Conservation (phyloP, 2,888 invertebrate species). For the Chalcosyrphus nemorum region DNA sequence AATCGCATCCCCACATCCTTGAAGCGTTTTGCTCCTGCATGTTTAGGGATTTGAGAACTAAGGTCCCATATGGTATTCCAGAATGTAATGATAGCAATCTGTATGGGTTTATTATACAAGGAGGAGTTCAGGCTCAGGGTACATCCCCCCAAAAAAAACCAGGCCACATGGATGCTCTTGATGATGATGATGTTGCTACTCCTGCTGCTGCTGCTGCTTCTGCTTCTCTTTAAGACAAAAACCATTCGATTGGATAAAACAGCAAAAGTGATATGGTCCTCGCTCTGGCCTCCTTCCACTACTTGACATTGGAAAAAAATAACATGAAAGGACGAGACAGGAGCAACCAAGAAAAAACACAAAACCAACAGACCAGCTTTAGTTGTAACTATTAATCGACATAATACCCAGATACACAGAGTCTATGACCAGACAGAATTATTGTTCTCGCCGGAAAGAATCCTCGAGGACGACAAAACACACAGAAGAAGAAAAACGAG, state of each 20-base stretch:
- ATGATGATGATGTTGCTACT: slow-evolving; percentile 42
- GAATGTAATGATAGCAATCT: slow-evolving; percentile 72
- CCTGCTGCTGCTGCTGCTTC: background rate
- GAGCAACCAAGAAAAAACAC: background rate
- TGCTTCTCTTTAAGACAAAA: slow-evolving; percentile 29
- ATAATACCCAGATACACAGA: slow-evolving; percentile 42
- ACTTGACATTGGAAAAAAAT: background rate
- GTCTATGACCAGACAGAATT: slow-evolving; percentile 61
- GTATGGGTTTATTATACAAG: slow-evolving; percentile 67
- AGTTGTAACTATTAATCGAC: slow-evolving; percentile 65
- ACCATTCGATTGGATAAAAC: slow-evolving; percentile 58
- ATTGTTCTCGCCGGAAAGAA: slow-evolving; percentile 42
- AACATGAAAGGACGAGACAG: slow-evolving; percentile 7
- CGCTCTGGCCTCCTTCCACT: background rate
- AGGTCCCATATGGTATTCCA: slow-evolving; percentile 67
- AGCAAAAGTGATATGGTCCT: slow-evolving; percentile 17
- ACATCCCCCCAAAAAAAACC: slow-evolving; percentile 9
- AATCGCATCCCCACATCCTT: slow-evolving; percentile 63
- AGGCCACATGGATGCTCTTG: slow-evolving; percentile 34
- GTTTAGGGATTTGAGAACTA: slow-evolving; percentile 46
- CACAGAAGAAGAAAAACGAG: no score
- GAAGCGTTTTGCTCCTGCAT: slow-evolving; percentile 48
- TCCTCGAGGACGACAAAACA: background rate
- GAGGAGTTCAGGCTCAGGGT: slow-evolving; percentile 24
- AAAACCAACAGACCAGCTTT: slow-evolving; percentile 21